These are phyloP conservation scores for Ammodytes dubius DNA, from an alignment of 2,113 vertebrate genomes.

Conservation along the genomic window DNA sequence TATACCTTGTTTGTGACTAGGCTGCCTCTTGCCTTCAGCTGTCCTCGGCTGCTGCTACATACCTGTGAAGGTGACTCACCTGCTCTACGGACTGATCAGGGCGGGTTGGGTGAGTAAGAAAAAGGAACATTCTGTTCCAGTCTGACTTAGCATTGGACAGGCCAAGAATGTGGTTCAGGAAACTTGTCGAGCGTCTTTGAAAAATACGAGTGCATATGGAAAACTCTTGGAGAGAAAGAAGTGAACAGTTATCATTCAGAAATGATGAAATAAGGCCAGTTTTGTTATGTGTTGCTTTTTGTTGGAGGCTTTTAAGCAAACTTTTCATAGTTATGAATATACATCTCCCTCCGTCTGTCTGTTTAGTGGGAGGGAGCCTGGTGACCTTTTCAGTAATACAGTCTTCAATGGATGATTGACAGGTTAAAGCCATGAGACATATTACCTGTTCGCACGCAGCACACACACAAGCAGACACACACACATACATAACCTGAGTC, in stretches of 20 bases:
- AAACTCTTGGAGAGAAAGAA: background rate
- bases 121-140: slow-evolving; percentile 26
- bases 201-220: background rate
- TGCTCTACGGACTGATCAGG: background rate
- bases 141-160: background rate
- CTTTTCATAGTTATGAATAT: background rate
- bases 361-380: slow-evolving; percentile 28
- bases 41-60: slow-evolving; percentile 4
- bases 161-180: slow-evolving; percentile 33
- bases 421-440: slow-evolving; percentile 28
- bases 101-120: background rate
- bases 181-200: background rate
- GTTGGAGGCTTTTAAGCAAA: background rate
- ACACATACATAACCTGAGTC: slow-evolving; percentile 21
- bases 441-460: slow-evolving; percentile 33
- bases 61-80: slow-evolving; percentile 33
- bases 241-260: background rate
- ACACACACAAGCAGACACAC: slow-evolving; percentile 1
- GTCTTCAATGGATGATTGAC: slow-evolving; percentile 62
- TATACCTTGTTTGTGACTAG: slow-evolving; percentile 18
- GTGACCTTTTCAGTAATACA: slow-evolving; percentile 78
- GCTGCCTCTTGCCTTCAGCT: background rate
- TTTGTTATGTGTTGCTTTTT: background rate
- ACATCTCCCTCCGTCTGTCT: slow-evolving; percentile 20
- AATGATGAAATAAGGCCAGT: background rate